Base-by-base conservation (phyloP, 1,140 invertebrate species). In the Drosophila pandora region DNA sequence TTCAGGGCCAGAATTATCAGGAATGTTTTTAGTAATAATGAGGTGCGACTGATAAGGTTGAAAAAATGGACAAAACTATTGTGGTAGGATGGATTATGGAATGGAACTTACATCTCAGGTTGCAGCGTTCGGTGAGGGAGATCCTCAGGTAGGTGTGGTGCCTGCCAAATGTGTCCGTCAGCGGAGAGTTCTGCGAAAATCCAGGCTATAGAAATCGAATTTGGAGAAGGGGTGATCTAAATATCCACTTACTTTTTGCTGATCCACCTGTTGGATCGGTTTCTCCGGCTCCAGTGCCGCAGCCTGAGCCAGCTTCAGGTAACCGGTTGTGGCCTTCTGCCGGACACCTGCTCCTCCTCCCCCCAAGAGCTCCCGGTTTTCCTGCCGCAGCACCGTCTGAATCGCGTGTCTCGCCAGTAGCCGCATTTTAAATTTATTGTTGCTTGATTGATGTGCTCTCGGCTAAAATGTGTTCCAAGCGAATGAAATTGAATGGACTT, bases 101-200 rank as follows among this genome's bases (percentile, higher is more conserved):
- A 7, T 6, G 17, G 28, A 7, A 79, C 94, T 95, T 95, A 98
- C 98, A 99, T 94, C 99, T 93, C 49, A 99, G 94, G 93, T 99
- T 99, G 91, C 99, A 99, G 65, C 95, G 93, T 92, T 99, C 99
- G 2, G 97, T 99, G 12, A 99, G 92, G 0, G 98, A 99, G 79
- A 99, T 99, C 62, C 99, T 93, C 12, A 99, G 93, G 91, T 99
- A 99, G 59, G 95, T 96, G 90, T 99, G 99, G 68, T 95, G 93
- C 60, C 99, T 93, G 4, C 96, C 97, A 93, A 97, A 98, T 25
- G 94, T 94, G 92, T 99, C 99, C 8, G 94, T 94, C n/a, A 91
- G 53, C 9, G 90, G 71, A 0, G 85, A 74, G 13, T 55, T 55
- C 82, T 85, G 47, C 9, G 12, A 9, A 30, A 54, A 25, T 34